Evolutionary conservation across 2,113 vertebrate species (phyloP).

Genomic region (Trichechus manatus): DNA sequence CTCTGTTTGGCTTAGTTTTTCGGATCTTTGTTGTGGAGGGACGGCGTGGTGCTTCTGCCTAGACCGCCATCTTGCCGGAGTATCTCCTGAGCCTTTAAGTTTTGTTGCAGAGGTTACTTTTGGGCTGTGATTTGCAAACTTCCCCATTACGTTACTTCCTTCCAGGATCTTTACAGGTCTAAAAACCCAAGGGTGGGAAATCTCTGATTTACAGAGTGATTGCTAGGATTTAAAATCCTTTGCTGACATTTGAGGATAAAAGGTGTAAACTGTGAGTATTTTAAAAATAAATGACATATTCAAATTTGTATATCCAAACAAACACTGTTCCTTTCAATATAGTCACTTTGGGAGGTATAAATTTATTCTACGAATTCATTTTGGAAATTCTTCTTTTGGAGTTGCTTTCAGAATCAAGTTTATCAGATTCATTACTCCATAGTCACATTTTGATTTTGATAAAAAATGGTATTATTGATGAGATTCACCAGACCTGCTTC

Average conservation of each 20-base stretch:
- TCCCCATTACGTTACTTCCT: not conserved
- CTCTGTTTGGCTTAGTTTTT: no score
- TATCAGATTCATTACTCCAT: not conserved
- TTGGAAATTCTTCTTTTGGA: conserved; percentile 1
- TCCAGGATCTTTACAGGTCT: not conserved
- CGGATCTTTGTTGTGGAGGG: no score
- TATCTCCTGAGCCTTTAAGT: no score
- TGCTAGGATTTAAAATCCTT: conserved; percentile 28
- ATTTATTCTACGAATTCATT: conserved; percentile 1
- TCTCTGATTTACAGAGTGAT: not conserved
- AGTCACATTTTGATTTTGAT: conserved; percentile 1
- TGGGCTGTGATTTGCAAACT: not conserved
- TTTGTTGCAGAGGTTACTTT: not conserved
- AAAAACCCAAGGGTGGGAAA: not conserved
- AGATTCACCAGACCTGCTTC: not conserved
- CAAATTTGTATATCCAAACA: not conserved
- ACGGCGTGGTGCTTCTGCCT: no score
- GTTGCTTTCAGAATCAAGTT: conserved; percentile 21
- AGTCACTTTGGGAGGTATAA: not conserved
- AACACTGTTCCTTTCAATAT: not conserved
- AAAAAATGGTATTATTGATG: not conserved
- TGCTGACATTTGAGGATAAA: not conserved
- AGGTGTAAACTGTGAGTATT: not conserved
- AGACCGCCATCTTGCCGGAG: no score
- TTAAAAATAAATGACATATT: not conserved